Evolutionary conservation across 1,140 invertebrate genomes (phyloP).

Genomic region (Aphis craccivora): DNA sequence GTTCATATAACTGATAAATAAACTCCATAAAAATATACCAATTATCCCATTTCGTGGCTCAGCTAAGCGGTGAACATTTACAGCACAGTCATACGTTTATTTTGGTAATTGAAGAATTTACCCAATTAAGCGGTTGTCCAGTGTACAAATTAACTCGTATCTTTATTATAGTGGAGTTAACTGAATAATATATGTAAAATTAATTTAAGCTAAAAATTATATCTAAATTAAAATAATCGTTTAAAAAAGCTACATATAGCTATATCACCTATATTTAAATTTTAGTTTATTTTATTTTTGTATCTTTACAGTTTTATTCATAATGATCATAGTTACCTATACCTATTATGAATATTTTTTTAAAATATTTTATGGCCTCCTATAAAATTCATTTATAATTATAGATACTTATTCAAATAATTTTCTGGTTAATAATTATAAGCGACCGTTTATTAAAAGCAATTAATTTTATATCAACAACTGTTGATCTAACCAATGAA

Average conservation of each 20-base stretch:
- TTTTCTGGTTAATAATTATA: not conserved
- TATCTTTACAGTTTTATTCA: not conserved
- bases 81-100: no score
- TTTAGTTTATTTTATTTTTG: not conserved
- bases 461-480: not conserved
- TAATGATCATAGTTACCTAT: not conserved
- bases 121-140: no score
- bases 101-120: no score
- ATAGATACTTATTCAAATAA: not conserved
- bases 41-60: no score
- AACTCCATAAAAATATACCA: no score
- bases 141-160: no score
- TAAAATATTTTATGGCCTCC: not conserved
- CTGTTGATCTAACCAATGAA: not conserved
- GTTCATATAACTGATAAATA: no score
- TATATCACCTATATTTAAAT: not conserved
- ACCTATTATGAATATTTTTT: not conserved
- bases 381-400: not conserved
- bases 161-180: no score
- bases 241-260: not conserved
- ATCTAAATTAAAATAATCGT: not conserved
- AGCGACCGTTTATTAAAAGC: not conserved
- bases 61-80: no score
- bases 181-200: not conserved
- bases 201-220: not conserved